Evolutionary conservation across 1,140 invertebrate species (phyloP).

Genomic region (Aricia agestis): DNA sequence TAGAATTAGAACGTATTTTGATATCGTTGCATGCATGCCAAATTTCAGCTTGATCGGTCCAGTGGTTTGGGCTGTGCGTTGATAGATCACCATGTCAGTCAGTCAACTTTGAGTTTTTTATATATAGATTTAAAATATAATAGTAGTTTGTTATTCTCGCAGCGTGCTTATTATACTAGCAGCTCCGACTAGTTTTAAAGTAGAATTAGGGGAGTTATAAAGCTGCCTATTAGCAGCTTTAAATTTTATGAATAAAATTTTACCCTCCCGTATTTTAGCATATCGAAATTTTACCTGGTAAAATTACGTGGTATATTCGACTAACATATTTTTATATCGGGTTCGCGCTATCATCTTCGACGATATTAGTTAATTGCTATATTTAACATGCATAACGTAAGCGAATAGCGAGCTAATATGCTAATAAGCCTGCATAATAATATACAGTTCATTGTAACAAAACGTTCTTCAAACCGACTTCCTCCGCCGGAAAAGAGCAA

Average conservation of each 20-base stretch:
- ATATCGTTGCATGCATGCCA: no score
- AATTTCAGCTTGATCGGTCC: no score
- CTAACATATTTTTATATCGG: neutral
- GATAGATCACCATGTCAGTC: no score
- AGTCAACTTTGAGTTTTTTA: no score
- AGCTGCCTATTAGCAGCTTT: slow-evolving; percentile 9
- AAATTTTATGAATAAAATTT: slow-evolving; percentile 50
- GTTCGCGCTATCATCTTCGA: neutral
- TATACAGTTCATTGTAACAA: slow-evolving; percentile 19
- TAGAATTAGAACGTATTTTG: no score
- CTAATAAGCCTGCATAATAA: slow-evolving; percentile 8
- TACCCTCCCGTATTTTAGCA: slow-evolving; percentile 38
- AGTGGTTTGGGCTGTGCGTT: no score
- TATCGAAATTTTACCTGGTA: slow-evolving; percentile 26
- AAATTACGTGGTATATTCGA: neutral
- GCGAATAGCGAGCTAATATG: neutral
- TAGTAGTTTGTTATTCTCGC: no score
- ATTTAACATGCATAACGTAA: neutral
- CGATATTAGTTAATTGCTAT: neutral
- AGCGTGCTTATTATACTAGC: no score
- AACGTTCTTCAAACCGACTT: slow-evolving; percentile 18
- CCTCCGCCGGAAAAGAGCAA: slow-evolving; percentile 34
- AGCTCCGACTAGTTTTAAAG: neutral
- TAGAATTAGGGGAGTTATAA: neutral
- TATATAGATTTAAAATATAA: no score